Evolutionary conservation across 2,113 vertebrate species (phyloP).

Genomic region (Macheiramphus alcinus): DNA sequence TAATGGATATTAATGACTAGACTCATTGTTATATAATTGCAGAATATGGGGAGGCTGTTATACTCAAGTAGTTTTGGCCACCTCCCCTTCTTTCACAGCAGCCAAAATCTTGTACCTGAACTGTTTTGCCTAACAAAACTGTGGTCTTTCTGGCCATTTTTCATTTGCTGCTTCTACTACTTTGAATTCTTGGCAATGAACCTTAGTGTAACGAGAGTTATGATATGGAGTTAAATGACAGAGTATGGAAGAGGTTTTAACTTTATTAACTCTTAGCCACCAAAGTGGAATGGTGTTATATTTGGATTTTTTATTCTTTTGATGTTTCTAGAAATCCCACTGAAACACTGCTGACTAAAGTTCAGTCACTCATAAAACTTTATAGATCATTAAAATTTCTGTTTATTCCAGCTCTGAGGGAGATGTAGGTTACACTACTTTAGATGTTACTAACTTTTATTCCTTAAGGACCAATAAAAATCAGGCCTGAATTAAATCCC

Average conservation of each 20-base stretch:
- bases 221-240: slow-evolving; percentile 7
- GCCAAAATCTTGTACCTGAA: slow-evolving; percentile 20
- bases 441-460: slow-evolving; percentile 21
- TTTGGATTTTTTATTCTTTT: slow-evolving; percentile 42
- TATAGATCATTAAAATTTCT: slow-evolving; percentile 56
- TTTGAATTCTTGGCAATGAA: slow-evolving; percentile 37
- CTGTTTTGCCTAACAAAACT: background rate
- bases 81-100: background rate
- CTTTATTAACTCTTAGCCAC: slow-evolving; percentile 51
- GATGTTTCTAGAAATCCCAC: slow-evolving; percentile 38
- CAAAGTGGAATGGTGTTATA: slow-evolving; percentile 32
- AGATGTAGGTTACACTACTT: slow-evolving; percentile 30
- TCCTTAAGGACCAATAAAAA: slow-evolving; percentile 41
- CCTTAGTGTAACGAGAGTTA: slow-evolving; percentile 2
- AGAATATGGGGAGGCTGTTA: slow-evolving; percentile 23
- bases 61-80: slow-evolving; percentile 8
- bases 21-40: slow-evolving; percentile 47
- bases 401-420: slow-evolving; percentile 51
- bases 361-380: slow-evolving; percentile 61
- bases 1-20: slow-evolving; percentile 41
- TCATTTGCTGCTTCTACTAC: background rate
- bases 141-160: slow-evolving; percentile 12
- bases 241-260: slow-evolving; percentile 34
- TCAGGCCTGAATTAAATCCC: slow-evolving; percentile 2
- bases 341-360: slow-evolving; percentile 45